Conservation (phyloP, 1,140 invertebrate genomes). For the Drosophila bipectinata region DNA sequence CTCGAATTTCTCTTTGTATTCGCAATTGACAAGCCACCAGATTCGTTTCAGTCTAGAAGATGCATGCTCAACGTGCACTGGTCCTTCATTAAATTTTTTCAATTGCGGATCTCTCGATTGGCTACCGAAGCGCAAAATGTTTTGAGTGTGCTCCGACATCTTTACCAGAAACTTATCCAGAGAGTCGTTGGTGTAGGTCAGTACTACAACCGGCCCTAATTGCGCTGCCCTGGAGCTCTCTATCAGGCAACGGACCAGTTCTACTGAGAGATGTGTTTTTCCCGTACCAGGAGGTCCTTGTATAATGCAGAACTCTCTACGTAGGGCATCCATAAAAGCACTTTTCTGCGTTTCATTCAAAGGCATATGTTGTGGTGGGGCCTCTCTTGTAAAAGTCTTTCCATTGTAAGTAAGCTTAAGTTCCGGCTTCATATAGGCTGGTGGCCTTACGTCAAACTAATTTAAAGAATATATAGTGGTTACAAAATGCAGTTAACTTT, state of each 20-base stretch:
- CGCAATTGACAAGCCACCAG: slow-evolving; percentile 68
- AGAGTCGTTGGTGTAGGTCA: slow-evolving; percentile 95
- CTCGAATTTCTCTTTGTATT: slow-evolving; percentile 71
- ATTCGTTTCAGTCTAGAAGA: slow-evolving; percentile 56
- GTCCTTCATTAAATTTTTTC: slow-evolving; percentile 54
- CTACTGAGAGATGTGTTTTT: slow-evolving; percentile 90
- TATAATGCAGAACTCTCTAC: slow-evolving; percentile 89
- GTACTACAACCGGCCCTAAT: slow-evolving; percentile 88
- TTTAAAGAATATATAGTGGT: background rate
- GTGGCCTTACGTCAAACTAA: slow-evolving; percentile 31
- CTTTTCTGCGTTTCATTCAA: slow-evolving; percentile 85
- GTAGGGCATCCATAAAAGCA: slow-evolving; percentile 86
- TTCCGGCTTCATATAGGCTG: slow-evolving; percentile 32
- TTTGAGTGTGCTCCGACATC: slow-evolving; percentile 85
- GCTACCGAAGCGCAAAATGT: slow-evolving; percentile 90
- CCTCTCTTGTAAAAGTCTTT: slow-evolving; percentile 14
- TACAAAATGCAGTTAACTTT: background rate
- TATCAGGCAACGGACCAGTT: slow-evolving; percentile 87
- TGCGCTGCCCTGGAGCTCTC: slow-evolving; percentile 79
- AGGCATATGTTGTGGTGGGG: slow-evolving; percentile 6
- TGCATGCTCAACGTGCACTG: slow-evolving; percentile 12
- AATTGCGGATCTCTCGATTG: slow-evolving; percentile 84
- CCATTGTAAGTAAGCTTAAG: slow-evolving; percentile 26
- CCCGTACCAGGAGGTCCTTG: slow-evolving; percentile 93
- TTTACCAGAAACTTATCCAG: slow-evolving; percentile 95